Base-by-base conservation (phyloP, 2,888 invertebrate genomes). In the Tortrix viridana region DNA sequence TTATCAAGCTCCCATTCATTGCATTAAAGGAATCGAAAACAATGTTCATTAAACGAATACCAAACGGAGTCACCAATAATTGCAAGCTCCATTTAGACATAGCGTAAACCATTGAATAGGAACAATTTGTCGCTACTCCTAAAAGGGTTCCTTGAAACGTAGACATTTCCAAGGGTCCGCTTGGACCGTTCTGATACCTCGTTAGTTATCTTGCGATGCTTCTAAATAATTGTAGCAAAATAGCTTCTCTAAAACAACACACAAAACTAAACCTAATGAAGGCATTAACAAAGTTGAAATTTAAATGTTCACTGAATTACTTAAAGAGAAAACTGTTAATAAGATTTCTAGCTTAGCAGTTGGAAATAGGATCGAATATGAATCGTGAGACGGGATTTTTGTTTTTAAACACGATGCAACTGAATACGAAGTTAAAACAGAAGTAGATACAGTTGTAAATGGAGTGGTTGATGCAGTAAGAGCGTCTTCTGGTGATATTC, bases 21-120 rank as follows among this genome's bases (percentile, higher is more conserved):
- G 70, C 72, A 68, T 68, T 67, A 60, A 60, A 37, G 60, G 65
- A 82, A 83, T 81, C 73, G 84, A 82, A 84, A 86, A 90, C 90
- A 91, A 90, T 89, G 88, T 88, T 89, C 88, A 89, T 89, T 91
- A 89, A 87, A 87, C 74, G 88, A 84, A 90, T 89, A 88, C 90
- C 89, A 83, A 84, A 88, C 83, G 75, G 79, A 84, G 82, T 73
- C 61, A 53, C 63, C 63, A 63, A 76, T 79, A 64, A 59, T 64
- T 59, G 65, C 61, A 37, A 53, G 71, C 72, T 75, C 81, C 81
- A 80, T 82, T 83, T 81, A 80, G 75, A 76, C 76, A 75, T 81
- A 76, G 78, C 76, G 79, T 80, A 76, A 77, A 80, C 81, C 81
- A 79, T 81, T 88, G 82, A 88, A 88, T 88, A 75, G 86, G 77